phyloP scores from a whole-genome alignment of 2,888 invertebrate genomes.

The Coleophora flavipennella region DNA sequence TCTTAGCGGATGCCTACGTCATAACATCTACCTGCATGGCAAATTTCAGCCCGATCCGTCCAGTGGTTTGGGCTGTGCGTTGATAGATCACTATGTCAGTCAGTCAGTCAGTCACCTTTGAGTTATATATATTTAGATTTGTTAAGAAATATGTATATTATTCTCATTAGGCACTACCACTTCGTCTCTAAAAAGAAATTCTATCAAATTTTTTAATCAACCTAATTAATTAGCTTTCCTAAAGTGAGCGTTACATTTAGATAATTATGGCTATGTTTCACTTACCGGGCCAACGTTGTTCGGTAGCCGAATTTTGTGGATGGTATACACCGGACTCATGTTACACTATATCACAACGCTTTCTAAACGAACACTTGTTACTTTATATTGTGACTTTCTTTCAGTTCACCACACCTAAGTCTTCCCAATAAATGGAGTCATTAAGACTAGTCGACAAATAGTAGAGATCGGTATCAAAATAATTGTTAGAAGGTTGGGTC shows the following conservation, averaged over 20 bases:
- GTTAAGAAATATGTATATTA: too few relatives aligned
- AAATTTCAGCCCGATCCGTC: too few relatives aligned
- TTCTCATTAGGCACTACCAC: too few relatives aligned
- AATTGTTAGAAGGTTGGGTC: conserved; percentile 52
- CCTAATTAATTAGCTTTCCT: background rate
- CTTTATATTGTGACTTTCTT: conserved; percentile 25
- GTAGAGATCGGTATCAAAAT: conserved; percentile 56
- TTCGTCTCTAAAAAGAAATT: background rate
- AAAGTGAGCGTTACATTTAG: background rate
- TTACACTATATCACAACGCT: background rate
- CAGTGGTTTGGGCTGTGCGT: too few relatives aligned
- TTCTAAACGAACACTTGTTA: background rate
- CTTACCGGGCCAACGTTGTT: conserved; percentile 46
- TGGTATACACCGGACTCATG: conserved; percentile 52
- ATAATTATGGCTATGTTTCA: conserved; percentile 10
- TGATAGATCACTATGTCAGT: too few relatives aligned
- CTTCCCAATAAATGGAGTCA: conserved; percentile 46
- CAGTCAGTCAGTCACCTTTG: too few relatives aligned
- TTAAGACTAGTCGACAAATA: conserved; percentile 46
- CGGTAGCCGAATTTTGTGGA: conserved; percentile 39
- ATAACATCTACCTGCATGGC: too few relatives aligned
- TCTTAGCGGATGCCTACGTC: too few relatives aligned
- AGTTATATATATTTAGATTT: too few relatives aligned
- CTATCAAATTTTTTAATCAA: background rate
- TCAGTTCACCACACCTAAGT: conserved; percentile 30